A percentile compares a stretch with the other conserved stretches of the same genome.
Evolutionary conservation across 2,797 vertebrate species (phyloP).

Genomic region (Anas flavirostris): DNA sequence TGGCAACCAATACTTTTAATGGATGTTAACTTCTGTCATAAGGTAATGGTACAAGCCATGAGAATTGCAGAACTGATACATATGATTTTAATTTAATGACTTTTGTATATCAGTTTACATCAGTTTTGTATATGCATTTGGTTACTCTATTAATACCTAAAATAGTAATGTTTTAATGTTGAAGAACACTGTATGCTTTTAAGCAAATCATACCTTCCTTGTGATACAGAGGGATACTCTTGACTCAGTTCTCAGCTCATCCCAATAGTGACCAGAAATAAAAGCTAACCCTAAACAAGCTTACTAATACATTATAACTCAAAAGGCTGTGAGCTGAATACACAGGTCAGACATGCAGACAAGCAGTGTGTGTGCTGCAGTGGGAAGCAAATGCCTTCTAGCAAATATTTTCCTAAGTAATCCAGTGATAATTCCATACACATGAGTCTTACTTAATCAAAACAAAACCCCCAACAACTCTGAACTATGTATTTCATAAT

Average conservation of each 20-base stretch:
- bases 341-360: neutral
- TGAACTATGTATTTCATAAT: slow-evolving; percentile 64
- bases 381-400: neutral
- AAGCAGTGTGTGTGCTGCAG: neutral
- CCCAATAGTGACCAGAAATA: neutral
- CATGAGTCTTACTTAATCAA: slow-evolving; percentile 22
- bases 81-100: neutral
- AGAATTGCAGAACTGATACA: neutral
- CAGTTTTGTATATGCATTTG: neutral
- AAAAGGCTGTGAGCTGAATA: neutral
- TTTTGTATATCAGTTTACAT: neutral
- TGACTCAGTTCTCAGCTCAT: neutral
- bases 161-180: neutral
- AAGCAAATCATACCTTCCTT: neutral
- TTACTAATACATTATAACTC: neutral
- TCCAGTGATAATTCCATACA: neutral
- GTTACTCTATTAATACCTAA: neutral
- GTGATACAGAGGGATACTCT: neutral
- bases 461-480: neutral
- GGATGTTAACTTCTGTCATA: neutral
- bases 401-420: neutral
- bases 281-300: neutral
- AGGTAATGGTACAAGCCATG: neutral
- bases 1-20: neutral
- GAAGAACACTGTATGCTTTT: neutral